phyloP scores from a whole-genome alignment of 2,113 vertebrate genomes.

The Agelaius phoeniceus region DNA sequence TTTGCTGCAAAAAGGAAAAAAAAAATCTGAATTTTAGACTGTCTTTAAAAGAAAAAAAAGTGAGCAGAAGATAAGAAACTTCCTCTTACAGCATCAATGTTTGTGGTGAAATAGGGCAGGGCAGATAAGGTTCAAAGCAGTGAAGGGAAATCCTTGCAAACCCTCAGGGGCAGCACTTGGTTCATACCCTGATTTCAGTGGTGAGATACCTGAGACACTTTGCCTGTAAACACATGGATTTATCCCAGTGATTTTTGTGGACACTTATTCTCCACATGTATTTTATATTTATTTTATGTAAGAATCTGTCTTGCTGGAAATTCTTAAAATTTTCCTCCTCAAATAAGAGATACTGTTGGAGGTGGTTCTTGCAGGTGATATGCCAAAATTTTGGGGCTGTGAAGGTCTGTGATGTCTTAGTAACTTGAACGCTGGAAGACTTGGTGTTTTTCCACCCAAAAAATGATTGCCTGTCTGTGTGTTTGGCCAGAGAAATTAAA shows the following conservation, averaged over 20 bases:
- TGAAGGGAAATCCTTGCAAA: not conserved
- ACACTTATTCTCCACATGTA: not conserved
- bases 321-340: not conserved
- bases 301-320: not conserved
- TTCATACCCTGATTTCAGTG: not conserved
- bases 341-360: not conserved
- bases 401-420: not conserved
- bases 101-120: not conserved
- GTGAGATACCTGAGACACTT: too few species aligned
- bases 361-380: not conserved
- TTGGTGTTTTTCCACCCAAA: rapidly evolving
- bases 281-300: not conserved
- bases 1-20: not conserved
- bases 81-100: not conserved
- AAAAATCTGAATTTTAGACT: not conserved
- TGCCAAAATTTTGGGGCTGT: not conserved
- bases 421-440: not conserved
- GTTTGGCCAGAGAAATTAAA: not conserved
- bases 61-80: not conserved
- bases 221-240: not conserved
- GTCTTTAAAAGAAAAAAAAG: not conserved
- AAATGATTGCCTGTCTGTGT: not conserved
- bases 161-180: not conserved
- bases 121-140: not conserved
- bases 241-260: not conserved